These are phyloP conservation scores for Macroglossus sobrinus DNA, from an alignment of 2,113 vertebrate genomes.

Conservation along the genomic window DNA sequence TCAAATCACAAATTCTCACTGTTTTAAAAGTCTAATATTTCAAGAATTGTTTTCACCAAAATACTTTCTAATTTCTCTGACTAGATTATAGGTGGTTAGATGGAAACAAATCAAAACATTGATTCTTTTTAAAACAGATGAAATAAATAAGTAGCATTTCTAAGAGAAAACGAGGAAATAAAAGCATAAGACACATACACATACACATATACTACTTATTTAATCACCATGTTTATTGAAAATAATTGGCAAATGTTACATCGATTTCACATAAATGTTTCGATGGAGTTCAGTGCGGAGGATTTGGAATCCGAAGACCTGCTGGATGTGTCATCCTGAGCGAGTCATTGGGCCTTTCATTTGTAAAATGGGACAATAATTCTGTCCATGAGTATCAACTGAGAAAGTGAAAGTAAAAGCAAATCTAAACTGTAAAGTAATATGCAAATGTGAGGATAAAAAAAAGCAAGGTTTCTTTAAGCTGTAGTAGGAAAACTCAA, in stretches of 20 bases:
- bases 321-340: not conserved
- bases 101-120: not conserved
- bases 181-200: not conserved
- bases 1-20: not conserved
- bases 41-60: not conserved
- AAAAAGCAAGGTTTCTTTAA: not conserved
- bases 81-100: not conserved
- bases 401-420: slow-evolving; percentile 40
- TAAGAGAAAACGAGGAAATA: not conserved
- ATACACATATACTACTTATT: not conserved
- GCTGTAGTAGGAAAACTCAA: not conserved
- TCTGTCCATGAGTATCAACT: not conserved
- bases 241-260: not conserved
- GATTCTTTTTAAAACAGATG: not conserved
- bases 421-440: not conserved
- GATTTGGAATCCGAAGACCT: not conserved
- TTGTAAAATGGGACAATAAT: not conserved
- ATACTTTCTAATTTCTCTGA: not conserved
- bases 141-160: not conserved
- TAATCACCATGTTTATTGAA: not conserved
- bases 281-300: not conserved
- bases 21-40: not conserved
- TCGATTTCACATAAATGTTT: not conserved
- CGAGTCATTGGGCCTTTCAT: not conserved
- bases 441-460: not conserved